These are phyloP conservation scores for Hydropsyche tenuis DNA, from an alignment of 1,140 invertebrate genomes.

Conservation along the genomic window DNA sequence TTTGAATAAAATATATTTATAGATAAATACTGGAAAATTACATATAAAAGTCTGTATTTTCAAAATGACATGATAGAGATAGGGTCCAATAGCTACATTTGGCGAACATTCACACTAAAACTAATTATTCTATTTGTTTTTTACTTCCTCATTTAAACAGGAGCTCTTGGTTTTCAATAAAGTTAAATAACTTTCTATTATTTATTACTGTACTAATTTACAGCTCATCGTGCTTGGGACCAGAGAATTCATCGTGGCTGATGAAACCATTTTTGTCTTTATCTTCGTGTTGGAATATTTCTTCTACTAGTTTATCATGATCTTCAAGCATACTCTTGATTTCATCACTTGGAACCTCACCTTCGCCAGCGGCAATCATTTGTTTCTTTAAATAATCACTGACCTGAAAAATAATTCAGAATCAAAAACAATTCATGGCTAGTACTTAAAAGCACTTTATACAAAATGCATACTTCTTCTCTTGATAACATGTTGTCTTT, in stretches of 20 bases:
- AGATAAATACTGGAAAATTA: background rate
- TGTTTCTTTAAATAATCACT: conserved; percentile 91
- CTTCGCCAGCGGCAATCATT: conserved; percentile 78
- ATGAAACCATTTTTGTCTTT: conserved; percentile 95
- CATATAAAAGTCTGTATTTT: background rate
- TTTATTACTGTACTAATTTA: conserved; percentile 63
- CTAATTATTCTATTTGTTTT: conserved; percentile 39
- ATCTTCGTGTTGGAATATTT: conserved; percentile 97
- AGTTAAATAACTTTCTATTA: background rate
- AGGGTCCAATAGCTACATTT: background rate
- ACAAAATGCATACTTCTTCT: conserved; percentile 82
- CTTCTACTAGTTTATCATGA: conserved; percentile 92
- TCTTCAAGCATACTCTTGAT: conserved; percentile 86
- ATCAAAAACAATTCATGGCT: background rate
- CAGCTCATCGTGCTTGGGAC: conserved; percentile 96
- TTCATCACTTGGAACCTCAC: conserved; percentile 74
- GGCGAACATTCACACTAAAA: conserved; percentile 37
- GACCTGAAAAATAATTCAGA: conserved; percentile 65
- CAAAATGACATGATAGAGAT: background rate
- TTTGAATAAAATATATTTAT: background rate
- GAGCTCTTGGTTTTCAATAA: conserved; percentile 40
- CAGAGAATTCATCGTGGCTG: conserved; percentile 94
- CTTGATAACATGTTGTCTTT: conserved; percentile 88
- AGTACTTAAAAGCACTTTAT: too few species aligned
- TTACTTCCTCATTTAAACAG: conserved; percentile 43